Base-by-base conservation (phyloP, 2,888 invertebrate species). In the Coenonympha arcania region DNA sequence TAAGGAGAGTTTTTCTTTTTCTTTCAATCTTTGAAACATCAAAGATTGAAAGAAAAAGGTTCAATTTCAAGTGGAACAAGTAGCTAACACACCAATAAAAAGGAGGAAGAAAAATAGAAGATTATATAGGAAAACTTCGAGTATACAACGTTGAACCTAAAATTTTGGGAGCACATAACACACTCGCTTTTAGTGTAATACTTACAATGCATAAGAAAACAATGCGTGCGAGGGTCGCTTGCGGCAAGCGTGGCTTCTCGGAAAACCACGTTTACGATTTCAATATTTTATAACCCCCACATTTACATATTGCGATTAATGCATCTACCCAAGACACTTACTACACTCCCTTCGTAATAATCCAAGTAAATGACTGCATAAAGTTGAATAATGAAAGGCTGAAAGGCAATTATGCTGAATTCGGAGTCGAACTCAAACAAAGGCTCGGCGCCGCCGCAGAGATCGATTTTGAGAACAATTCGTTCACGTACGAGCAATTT, bases 361-460 rank as follows among this genome's bases (percentile, higher is more conserved):
- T 78, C 76, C 79, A 79, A 84, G 85, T 82, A 84, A 84, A 85
- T 84, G 83, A 79, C 82, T 84, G 80, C 81, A 84, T 81, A 84
- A 85, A 85, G 84, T 79, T 82, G 81, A 83, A 85, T 85, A 85
- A 85, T 84, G 84, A 83, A 84, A 83, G 79, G 71, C 80, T 84
- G 80, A 82, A 85, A 85, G 85, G 83, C 84, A 85, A 86, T 86
- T 86, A 85, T 75, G 79, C 79, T 76, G 83, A 84, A 85, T 86
- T 85, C 76, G 76, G 79, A 83, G 79, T 76, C 76, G 77, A 84
- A 86, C 73, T 84, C 83, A 85, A 86, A 86, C 86, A 86, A 85
- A 84, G 77, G 76, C 76, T 73, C 75, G 68, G 73, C 67, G 73
- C 68, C 69, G 61, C 70, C 71, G 63, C 70, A 66, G 74, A 81